Base-by-base conservation (phyloP, 2,888 invertebrate genomes). In the Pristionchus exspectatus region DNA sequence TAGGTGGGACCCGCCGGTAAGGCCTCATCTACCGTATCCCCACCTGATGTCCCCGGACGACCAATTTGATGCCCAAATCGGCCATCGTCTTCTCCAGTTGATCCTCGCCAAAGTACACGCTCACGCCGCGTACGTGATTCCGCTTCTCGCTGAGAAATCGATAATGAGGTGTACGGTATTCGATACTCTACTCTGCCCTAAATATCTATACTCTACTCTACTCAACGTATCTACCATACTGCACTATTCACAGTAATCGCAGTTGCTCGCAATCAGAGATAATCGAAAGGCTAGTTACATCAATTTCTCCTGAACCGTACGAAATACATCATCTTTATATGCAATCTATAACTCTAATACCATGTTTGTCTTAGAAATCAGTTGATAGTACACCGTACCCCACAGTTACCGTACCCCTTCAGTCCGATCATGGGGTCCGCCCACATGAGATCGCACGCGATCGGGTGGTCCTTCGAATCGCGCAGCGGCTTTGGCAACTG, bases 371-470 rank as follows among this genome's bases (percentile, higher is more conserved):
- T 5, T 3, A 38, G 2, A 38, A 38, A 38, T 38, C 38, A 38
- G 38, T 38, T 5, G 38, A 38, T 38, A 38, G 38, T 38, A 38
- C 5, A 38, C 38, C 38, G 38, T 38, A 38, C 38, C 38, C 38
- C 38, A 38, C 38, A 38, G 38, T 44, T 77, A 50, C 81, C 44
- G 81, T 81, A 81, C 81, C 81, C 81, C 81, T 50, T 81, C n/a
- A 81, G 90, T 87, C 63, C 91, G 92, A 83, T 92, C 92, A 81
- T 81, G 27, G 81, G 81, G 16, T 81, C 81, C 38, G 92, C 89
- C 92, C 92, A 92, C 14, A 92, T 90, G 24, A 92, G 87, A 74
- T 92, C 92, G 81, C 90, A 90, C 7, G 91, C 90, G 63, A 91
- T 81, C 69, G 87, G 85, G 50, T 72, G 72, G n/a, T 83, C 33